A percentile compares a stretch with the other conserved stretches of the same genome.
Evolutionary conservation across 2,113 vertebrate species (phyloP).

Genomic region (Pipra filicauda): DNA sequence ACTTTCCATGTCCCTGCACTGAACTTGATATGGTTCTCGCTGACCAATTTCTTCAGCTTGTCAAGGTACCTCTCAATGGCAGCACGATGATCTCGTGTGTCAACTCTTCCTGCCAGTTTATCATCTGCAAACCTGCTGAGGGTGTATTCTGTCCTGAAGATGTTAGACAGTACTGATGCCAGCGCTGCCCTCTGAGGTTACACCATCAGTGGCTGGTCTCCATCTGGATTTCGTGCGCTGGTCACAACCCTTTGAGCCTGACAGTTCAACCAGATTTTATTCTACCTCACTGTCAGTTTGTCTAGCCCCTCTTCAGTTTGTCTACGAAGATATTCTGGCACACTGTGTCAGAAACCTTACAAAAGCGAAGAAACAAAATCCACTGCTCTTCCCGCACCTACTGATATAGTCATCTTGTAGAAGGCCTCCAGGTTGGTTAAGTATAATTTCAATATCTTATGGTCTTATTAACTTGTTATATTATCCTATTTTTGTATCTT

Average conservation of each 20-base stretch:
- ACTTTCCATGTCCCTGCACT: not conserved
- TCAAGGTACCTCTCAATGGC: not conserved
- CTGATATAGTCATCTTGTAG: not conserved
- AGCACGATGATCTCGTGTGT: not conserved
- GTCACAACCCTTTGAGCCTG: not conserved
- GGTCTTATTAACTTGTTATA: not conserved
- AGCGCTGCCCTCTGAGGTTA: not conserved
- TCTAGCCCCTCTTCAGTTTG: not conserved
- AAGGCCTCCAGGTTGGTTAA: not conserved
- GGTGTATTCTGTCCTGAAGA: not conserved
- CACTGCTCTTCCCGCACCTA: not conserved
- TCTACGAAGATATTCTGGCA: not conserved
- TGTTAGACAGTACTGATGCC: not conserved
- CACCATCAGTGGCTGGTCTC: not conserved
- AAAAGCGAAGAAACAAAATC: not conserved
- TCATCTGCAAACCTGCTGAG: not conserved
- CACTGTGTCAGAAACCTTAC: not conserved
- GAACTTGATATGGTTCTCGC: rapidly evolving
- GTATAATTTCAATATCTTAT: not conserved
- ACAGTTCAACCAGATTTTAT: not conserved
- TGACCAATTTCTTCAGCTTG: not conserved
- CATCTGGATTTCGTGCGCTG: not conserved
- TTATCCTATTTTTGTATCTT: not conserved
- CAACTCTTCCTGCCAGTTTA: not conserved
- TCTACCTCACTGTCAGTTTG: not conserved